Evolutionary conservation across 2,113 vertebrate genomes (phyloP).

Genomic region (Rhinolophus ferrumequinum): DNA sequence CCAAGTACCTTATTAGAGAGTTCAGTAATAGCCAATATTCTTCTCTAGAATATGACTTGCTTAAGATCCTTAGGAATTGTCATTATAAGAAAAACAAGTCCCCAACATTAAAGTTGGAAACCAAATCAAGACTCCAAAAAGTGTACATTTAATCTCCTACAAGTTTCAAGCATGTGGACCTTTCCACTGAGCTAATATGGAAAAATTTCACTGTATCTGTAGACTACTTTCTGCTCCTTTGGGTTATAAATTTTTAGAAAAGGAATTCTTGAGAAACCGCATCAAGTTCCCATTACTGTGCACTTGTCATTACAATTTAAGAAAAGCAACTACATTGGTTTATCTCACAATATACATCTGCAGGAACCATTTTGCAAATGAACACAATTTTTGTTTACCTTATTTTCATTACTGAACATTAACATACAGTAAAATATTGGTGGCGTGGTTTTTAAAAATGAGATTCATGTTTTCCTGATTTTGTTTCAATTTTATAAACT

Average conservation of each 20-base stretch:
- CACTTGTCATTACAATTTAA: background rate
- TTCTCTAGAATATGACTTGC: slow-evolving; percentile 29
- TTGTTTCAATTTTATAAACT: background rate
- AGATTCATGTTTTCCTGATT: background rate
- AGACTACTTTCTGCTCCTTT: background rate
- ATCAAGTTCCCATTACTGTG: background rate
- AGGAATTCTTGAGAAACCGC: background rate
- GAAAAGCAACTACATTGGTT: background rate
- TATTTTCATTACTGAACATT: background rate
- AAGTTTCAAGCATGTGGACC: background rate
- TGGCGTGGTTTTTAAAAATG: background rate
- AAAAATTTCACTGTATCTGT: background rate
- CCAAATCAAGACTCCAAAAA: slow-evolving; percentile 4
- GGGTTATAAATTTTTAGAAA: slow-evolving; percentile 11
- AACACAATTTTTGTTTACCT: background rate
- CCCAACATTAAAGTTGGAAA: background rate
- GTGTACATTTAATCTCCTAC: background rate
- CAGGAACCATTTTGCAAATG: background rate
- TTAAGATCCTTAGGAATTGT: background rate
- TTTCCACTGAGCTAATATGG: background rate
- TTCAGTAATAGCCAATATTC: background rate
- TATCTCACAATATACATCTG: background rate
- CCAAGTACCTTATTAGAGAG: background rate
- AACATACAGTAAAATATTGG: background rate
- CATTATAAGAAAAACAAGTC: background rate